Conservation (phyloP, 2,888 invertebrate genomes). For the Drosophila aldrichi region DNA sequence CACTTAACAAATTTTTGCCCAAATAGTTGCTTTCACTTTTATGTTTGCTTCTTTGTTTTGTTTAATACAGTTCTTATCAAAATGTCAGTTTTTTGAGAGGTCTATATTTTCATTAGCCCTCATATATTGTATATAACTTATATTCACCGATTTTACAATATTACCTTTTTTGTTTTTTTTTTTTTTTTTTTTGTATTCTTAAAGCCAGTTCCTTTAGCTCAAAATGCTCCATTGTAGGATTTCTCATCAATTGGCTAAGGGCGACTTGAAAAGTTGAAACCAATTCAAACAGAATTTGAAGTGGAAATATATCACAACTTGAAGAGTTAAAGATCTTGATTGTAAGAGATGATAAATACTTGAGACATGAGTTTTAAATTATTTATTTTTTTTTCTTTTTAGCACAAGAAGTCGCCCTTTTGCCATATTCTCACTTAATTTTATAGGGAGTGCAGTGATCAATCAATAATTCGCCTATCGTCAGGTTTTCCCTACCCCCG, state of each 20-base stretch:
- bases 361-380: neutral
- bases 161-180: neutral
- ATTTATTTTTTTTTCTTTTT: neutral
- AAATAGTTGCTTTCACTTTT: conserved; percentile 22
- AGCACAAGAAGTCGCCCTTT: conserved; percentile 9
- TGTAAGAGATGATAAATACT: neutral
- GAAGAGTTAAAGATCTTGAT: conserved; percentile 32
- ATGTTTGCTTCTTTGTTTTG: neutral
- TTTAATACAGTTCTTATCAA: conserved; percentile 36
- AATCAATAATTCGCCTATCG: conserved; percentile 54
- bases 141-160: conserved; percentile 42
- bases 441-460: conserved; percentile 60
- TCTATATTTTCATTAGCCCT: conserved; percentile 18
- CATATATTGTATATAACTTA: conserved; percentile 34
- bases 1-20: conserved; percentile 44
- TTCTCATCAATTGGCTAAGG: conserved; percentile 12
- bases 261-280: conserved; percentile 18
- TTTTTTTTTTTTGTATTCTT: neutral
- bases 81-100: conserved; percentile 38
- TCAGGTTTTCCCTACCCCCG: conserved; percentile 14
- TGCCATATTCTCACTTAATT: conserved; percentile 3
- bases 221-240: conserved; percentile 17
- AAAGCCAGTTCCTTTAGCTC: conserved; percentile 25
- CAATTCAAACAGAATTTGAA: conserved; percentile 28
- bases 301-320: conserved; percentile 55